phyloP scores from a whole-genome alignment of 2,888 invertebrate species.

The Oligia fasciuncula region DNA sequence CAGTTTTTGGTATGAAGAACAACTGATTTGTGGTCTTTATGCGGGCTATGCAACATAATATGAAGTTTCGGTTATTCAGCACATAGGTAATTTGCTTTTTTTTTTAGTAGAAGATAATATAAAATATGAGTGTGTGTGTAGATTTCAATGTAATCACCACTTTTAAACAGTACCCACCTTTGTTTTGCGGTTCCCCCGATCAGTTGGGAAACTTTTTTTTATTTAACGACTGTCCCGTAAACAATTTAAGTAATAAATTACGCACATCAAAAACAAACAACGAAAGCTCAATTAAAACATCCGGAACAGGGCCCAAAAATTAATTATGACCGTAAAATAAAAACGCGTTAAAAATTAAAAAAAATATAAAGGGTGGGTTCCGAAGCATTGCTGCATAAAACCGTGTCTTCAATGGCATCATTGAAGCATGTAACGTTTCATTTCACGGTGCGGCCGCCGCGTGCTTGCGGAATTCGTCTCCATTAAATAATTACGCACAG shows the following conservation, averaged over 20 bases:
- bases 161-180: background rate
- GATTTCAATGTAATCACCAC: background rate
- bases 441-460: slow-evolving; percentile 82
- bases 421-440: slow-evolving; percentile 83
- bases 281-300: slow-evolving; percentile 64
- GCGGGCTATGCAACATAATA: background rate
- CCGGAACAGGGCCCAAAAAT: slow-evolving; percentile 60
- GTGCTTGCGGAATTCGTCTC: slow-evolving; percentile 83
- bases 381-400: slow-evolving; percentile 70
- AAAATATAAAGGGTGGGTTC: slow-evolving; percentile 57
- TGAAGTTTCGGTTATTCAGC: background rate
- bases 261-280: slow-evolving; percentile 54
- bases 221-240: slow-evolving; percentile 17
- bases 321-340: slow-evolving; percentile 62
- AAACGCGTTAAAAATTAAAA: slow-evolving; percentile 51
- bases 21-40: background rate
- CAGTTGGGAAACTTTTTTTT: slow-evolving; percentile 18
- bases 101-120: background rate
- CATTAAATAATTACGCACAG: slow-evolving; percentile 84
- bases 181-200: background rate
- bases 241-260: slow-evolving; percentile 48
- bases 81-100: background rate
- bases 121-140: background rate
- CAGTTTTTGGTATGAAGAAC: background rate
- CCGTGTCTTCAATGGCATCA: slow-evolving; percentile 71